Evolutionary conservation across 35 echinoderm and acorn worm genomes (phyloP).

Genomic region (Chiridota heheva): DNA sequence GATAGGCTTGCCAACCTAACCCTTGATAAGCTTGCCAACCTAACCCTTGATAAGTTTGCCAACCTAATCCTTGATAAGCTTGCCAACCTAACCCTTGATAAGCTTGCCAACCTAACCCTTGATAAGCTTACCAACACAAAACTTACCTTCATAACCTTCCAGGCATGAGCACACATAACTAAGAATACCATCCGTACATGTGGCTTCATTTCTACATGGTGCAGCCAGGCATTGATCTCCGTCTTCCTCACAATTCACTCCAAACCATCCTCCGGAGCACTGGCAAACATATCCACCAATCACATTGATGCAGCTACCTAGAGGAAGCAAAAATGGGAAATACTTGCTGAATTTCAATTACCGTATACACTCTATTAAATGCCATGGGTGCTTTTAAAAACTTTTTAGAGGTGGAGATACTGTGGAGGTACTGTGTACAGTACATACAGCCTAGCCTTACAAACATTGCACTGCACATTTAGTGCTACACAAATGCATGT

Average conservation of each 20-base stretch:
- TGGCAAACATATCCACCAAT: conserved; percentile 54
- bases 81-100: no score
- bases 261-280: conserved; percentile 46
- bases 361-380: neutral
- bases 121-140: no score
- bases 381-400: neutral
- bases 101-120: no score
- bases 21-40: no score
- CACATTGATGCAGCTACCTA: conserved; percentile 33
- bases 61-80: no score
- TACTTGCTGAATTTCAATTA: neutral
- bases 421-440: conserved; percentile 1
- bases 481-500: neutral
- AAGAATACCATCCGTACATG: conserved; percentile 38
- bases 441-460: neutral
- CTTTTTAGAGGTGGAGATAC: neutral
- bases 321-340: neutral
- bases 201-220: conserved; percentile 58
- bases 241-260: conserved; percentile 44
- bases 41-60: no score
- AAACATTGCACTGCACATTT: neutral
- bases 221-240: conserved; percentile 46
- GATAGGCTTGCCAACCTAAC: no score
- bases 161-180: conserved; percentile 35
- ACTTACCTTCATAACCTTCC: conserved; percentile 55